Base-by-base conservation (phyloP, 2,888 invertebrate species). In the Eristalinus aeneus region DNA sequence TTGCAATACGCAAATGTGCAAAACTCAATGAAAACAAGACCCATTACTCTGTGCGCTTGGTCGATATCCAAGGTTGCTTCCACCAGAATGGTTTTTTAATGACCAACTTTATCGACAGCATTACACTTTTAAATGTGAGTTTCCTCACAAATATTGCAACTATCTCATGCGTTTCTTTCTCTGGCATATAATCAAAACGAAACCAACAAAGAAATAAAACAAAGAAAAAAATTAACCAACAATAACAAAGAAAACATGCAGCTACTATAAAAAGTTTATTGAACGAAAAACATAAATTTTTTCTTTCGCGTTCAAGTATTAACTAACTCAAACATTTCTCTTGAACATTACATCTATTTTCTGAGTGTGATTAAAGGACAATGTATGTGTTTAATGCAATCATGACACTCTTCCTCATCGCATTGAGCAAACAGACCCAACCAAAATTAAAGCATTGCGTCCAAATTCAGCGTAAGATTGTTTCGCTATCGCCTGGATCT, bases 261-360 rank as follows among this genome's bases (percentile, higher is more conserved):
- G 22, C 23, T 23, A 56, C 23, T 56, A 56, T 56, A 56, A 56
- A 56, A 56, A 56, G 23, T 56, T 56, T 56, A 56, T 56, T 56
- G 23, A 56, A 22, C 56, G 56, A 56, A 56, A 56, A 56, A 56
- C 56, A 56, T 56, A 46, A 46, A 46, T 56, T 56, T 56, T 56
- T 56, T 27, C 56, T 23, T 11, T 56, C 23, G 56, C 23, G 23
- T 56, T 56, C 56, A 56, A 56, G 56, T 56, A 56, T 27, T 16
- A 46, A 46, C 46, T 46, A 46, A 46, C 46, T 46, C 46, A 46
- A 56, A 56, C 56, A 56, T 56, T 46, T 46, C 16, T 46, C 56
- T 56, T 56, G 56, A 27, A 56, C 23, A 56, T 27, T 56, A 56
- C 5, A 56, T 23, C 23, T 56, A 56, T 56, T 56, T 23, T 23